These are phyloP conservation scores for Bucco capensis DNA, from an alignment of 2,113 vertebrate genomes.

Conservation along the genomic window DNA sequence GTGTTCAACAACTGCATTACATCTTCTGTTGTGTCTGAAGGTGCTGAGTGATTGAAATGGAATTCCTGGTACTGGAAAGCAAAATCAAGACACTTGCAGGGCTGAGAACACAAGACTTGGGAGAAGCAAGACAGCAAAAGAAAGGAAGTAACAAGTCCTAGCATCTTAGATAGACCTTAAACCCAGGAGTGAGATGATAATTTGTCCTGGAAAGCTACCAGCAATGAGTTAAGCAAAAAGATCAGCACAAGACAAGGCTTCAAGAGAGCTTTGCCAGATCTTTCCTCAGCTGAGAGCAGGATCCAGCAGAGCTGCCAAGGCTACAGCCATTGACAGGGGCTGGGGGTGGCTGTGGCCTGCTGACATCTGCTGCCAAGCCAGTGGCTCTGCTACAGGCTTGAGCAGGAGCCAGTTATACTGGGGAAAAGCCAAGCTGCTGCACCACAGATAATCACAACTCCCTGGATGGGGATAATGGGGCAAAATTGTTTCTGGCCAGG, in stretches of 20 bases:
- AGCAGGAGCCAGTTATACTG: background rate
- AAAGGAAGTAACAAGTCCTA: background rate
- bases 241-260: background rate
- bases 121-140: background rate
- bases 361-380: background rate
- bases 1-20: background rate
- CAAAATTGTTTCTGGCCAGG: background rate
- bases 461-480: background rate
- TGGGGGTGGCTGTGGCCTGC: background rate
- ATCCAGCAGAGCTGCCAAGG: background rate
- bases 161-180: background rate
- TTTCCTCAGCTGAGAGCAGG: background rate
- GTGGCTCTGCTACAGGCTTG: background rate
- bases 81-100: background rate
- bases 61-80: background rate
- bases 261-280: background rate
- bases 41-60: background rate
- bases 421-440: background rate
- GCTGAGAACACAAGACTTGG: background rate
- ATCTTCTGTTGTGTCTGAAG: background rate
- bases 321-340: accelerated
- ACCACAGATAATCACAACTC: accelerated
- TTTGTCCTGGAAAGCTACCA: background rate
- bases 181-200: background rate
- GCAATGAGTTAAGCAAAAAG: background rate